Base-by-base conservation (phyloP, 1,140 invertebrate genomes). In the Drosophila jambulina region DNA sequence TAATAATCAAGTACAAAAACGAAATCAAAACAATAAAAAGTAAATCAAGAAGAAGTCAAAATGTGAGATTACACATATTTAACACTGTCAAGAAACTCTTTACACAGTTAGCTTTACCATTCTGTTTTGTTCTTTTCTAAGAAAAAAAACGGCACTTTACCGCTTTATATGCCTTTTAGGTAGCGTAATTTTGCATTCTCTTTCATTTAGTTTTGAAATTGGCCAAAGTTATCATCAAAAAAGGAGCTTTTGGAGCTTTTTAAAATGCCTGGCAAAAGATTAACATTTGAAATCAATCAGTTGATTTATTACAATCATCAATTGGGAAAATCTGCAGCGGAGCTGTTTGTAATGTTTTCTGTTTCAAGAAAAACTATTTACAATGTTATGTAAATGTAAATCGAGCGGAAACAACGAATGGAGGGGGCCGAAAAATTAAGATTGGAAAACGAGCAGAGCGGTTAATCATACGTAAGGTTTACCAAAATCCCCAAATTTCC, bases 61-160 rank as follows among this genome's bases (percentile, higher is more conserved):
- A 27, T 17, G 4, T 8, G 27, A 32, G n/a, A 29, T 53, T 32
- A 32, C n/a, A 29, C 25, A 51, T n/a, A 19, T n/a, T 51, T 29
- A 51, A 27, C n/a, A 19, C 25, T 51, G 48, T 51, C 48, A 29
- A 51, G 48, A 51, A 48, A 48, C 15, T 48, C 23, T 48, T 48
- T 25, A 48, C 45, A 48, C 45, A 17, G 15, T 9, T 48, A 4
- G 45, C 45, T 25, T 25, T 48, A 4, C 2, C 13, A 15, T 9
- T 25, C 43, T 25, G 23, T 17, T 17, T 25, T 23, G 21, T 15
- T 25, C 13, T 23, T 15, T 25, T 23, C 13, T 1, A 12, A 15
- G 13, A 15, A 46, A 46, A 46, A 46, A 45, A 15, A 17, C 6
- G 13, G 21, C 25, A 25, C 6, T 46, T 46, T 46, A 46, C 45